A percentile compares a stretch with the other conserved stretches of the same genome.
These are phyloP conservation scores for Heliconius melpomene DNA, from an alignment of 1,140 invertebrate species.

Conservation along the genomic window DNA sequence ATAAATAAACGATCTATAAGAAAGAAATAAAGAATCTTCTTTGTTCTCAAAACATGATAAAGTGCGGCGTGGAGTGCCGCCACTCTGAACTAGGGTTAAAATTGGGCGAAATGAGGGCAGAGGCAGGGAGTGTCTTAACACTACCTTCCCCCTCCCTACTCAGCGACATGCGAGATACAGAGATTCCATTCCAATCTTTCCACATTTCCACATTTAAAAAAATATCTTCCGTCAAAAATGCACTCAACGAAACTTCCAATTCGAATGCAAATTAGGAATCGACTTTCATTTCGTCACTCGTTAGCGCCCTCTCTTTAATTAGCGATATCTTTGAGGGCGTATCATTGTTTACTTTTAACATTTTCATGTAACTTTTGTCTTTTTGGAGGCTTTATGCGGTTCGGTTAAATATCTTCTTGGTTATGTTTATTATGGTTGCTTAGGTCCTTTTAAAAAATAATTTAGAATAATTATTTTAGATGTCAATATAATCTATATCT, in stretches of 20 bases:
- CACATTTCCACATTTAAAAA: background rate
- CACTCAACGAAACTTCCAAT: constrained; percentile 34
- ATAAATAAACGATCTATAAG: no score
- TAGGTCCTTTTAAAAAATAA: background rate
- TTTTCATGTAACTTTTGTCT: background rate
- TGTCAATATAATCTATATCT: no score
- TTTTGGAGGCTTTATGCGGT: background rate
- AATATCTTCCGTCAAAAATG: background rate
- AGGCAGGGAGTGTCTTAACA: background rate
- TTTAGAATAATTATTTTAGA: no score
- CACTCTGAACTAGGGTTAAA: background rate
- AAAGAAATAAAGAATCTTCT: no score
- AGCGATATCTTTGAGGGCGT: background rate
- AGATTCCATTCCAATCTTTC: background rate
- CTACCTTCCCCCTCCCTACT: background rate
- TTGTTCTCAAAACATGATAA: background rate
- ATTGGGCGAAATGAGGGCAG: background rate
- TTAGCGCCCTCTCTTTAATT: constrained; percentile 27
- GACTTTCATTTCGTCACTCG: constrained; percentile 38
- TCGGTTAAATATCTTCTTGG: background rate
- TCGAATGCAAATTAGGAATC: constrained; percentile 50
- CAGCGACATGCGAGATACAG: no score
- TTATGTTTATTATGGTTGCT: background rate
- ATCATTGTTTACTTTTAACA: constrained; percentile 3
- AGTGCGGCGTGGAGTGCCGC: background rate